Evolutionary conservation across 2,888 invertebrate genomes (phyloP).

Genomic region (Lasioglossum morio): DNA sequence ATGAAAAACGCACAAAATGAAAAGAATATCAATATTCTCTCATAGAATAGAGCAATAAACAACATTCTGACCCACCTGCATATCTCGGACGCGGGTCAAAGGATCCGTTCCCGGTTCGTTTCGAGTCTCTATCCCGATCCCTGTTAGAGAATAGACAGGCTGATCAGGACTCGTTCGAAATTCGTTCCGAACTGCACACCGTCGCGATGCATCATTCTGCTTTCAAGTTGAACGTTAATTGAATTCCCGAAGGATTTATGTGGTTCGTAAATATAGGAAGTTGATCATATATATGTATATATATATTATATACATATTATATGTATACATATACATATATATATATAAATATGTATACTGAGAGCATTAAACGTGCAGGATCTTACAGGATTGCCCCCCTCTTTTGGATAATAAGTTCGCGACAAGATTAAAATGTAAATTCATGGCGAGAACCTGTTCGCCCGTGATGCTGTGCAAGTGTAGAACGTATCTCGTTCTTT

Average conservation of each 20-base stretch:
- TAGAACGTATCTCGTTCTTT: conserved; percentile 25
- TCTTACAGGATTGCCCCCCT: background rate
- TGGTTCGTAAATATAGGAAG: conserved; percentile 46
- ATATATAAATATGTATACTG: background rate
- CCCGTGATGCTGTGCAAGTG: conserved; percentile 7
- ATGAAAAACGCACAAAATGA: background rate
- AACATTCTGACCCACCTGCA: background rate
- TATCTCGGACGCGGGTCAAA: background rate
- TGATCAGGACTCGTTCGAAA: conserved; percentile 25
- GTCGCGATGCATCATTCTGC: conserved; percentile 40
- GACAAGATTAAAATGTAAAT: conserved; percentile 48
- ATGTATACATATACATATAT: background rate
- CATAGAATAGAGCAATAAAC: background rate
- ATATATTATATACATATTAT: background rate
- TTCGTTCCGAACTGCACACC: conserved; percentile 49
- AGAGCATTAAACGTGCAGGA: conserved; percentile 25
- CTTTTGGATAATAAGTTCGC: background rate
- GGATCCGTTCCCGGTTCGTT: background rate
- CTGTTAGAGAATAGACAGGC: conserved; percentile 21
- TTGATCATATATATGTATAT: conserved; percentile 2
- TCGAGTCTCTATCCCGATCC: conserved; percentile 1
- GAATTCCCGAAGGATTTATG: conserved; percentile 55
- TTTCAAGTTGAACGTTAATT: conserved; percentile 48
- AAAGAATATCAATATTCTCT: background rate
- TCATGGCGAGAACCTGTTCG: conserved; percentile 27